Base-by-base conservation (phyloP, 2,888 invertebrate species). In the Phragmatobia fuliginosa region DNA sequence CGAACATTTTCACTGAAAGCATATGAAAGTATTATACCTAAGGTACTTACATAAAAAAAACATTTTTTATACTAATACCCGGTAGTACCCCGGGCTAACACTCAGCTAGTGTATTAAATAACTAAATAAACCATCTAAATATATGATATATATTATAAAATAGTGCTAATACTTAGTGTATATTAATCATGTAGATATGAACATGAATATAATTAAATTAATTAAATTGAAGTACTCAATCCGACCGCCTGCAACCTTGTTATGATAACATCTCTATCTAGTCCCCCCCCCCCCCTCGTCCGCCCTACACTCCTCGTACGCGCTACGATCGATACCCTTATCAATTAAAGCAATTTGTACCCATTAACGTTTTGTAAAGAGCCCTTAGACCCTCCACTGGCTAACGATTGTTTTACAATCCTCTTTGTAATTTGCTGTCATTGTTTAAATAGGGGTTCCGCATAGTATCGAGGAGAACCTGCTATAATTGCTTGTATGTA, bases 281-380 rank as follows among this genome's bases (percentile, higher is more conserved):
- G 56, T 25, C 11, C 25, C 52, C 52, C 10, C n/a, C 45, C 1
- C 11, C 28, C 16, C 45, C 28, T 16, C 28, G 21, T 10, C 41
- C 1, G 36, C 62, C 62, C 56, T 18, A 16, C 38, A 21, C 21
- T 2, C 10, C 18, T 36, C 38, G 62, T 41, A 41, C 62, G 62
- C 41, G 62, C 28, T 62, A 31, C 62, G 62, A 62, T 62, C 62
- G 62, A 62, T 62, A 62, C 41, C 62, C 38, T 62, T 62, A 62
- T 62, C 62, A 62, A 62, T 62, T 62, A 62, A 38, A 41, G 38
- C 41, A 62, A 41, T 62, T 62, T 41, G 41, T 62, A 31, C 31
- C 41, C 62, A 62, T 62, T 62, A 41, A 18, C 62, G 62, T 62
- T 41, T 41, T 62, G 41, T 62, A 41, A 18, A 31, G 62, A 41